Percentiles rank a stretch among this genome's conserved stretches.
phyloP scores from a whole-genome alignment of 2,797 vertebrate species.

The Eutrigla gurnardus region DNA sequence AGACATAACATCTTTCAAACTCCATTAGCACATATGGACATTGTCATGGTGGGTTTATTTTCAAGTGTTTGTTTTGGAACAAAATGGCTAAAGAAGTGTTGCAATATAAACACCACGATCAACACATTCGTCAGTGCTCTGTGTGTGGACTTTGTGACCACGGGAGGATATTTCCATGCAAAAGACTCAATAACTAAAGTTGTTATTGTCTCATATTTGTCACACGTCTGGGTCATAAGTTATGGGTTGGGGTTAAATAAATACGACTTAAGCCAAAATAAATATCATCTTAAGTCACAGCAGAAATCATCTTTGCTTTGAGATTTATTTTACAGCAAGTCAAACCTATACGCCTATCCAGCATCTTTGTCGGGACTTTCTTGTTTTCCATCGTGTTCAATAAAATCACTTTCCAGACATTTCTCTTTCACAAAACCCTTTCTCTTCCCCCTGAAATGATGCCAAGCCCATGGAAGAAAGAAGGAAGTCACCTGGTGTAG shows the following conservation, averaged over 20 bases:
- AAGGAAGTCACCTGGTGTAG: constrained; percentile 6
- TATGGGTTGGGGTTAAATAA: neutral
- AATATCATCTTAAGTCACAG: neutral
- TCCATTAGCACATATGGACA: constrained; percentile 7
- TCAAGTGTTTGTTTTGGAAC: neutral
- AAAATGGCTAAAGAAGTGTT: constrained; percentile 10
- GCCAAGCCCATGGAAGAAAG: constrained; percentile 8
- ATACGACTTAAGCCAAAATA: neutral
- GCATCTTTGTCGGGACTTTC: constrained; percentile 1
- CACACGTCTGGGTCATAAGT: neutral
- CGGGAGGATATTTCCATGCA: neutral
- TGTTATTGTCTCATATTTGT: neutral
- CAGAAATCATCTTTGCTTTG: neutral
- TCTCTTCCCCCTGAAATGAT: constrained; percentile 8
- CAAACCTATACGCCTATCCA: constrained; percentile 12
- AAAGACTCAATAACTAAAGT: neutral
- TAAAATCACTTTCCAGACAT: constrained; percentile 10
- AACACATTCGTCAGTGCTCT: neutral
- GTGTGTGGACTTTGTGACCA: neutral
- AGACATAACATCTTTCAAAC: constrained; percentile 12
- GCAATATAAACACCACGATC: constrained; percentile 7
- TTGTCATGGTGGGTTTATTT: constrained; percentile 10
- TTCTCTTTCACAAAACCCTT: neutral
- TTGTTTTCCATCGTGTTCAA: constrained; percentile 12
- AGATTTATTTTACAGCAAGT: neutral